Percentiles rank a stretch among this genome's conserved stretches.
Conservation (phyloP, 2,888 invertebrate genomes). For the Metacarcinus magister region DNA sequence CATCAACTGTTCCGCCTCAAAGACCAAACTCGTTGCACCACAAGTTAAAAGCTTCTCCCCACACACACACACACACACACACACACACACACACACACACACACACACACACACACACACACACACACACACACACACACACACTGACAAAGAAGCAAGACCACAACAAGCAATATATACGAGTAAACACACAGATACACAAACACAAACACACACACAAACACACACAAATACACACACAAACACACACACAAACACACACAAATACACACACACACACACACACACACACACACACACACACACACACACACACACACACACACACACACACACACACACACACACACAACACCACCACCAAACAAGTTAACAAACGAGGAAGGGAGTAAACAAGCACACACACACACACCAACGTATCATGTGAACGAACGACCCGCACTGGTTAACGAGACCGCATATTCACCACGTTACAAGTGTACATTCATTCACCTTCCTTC, state of each 20-base stretch:
- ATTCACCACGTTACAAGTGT: no score
- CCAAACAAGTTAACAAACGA: neutral
- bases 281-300: neutral
- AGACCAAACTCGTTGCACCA: neutral
- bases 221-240: conserved; percentile 37
- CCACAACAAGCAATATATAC: neutral
- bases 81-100: neutral
- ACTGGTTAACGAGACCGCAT: no score
- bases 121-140: neutral
- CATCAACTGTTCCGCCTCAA: neutral
- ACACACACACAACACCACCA: neutral
- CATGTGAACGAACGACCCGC: no score
- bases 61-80: neutral
- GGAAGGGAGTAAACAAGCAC: no score
- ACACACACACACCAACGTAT: no score
- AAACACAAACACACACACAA: conserved; percentile 31
- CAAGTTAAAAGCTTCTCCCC: neutral
- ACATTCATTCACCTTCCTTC: no score
- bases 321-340: no score
- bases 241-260: conserved; percentile 50
- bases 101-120: neutral
- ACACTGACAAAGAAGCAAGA: neutral
- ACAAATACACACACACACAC: neutral
- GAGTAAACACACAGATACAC: neutral
- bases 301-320: neutral